Conservation (phyloP, 2,888 invertebrate species). For the Cheilosia grossa region DNA sequence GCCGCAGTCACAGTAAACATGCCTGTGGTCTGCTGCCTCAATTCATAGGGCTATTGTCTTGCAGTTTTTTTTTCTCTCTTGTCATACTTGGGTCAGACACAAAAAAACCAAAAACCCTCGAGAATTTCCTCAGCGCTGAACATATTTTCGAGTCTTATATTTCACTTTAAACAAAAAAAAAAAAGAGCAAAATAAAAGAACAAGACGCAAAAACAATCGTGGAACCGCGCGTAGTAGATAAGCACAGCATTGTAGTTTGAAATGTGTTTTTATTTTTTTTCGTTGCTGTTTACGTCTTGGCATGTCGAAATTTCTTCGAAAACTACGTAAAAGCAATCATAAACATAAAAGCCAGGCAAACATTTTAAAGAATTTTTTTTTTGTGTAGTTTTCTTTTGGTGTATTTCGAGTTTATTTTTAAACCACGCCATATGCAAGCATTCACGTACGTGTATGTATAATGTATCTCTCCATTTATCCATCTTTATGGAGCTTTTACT, state of each 20-base stretch:
- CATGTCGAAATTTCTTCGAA: conserved; percentile 39
- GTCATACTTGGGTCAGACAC: neutral
- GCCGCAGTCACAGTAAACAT: conserved; percentile 22
- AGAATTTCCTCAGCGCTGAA: neutral
- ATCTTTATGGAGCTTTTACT: conserved; percentile 34
- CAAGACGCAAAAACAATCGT: conserved; percentile 11
- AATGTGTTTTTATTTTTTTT: too few relatives aligned
- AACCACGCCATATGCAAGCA: conserved; percentile 29
- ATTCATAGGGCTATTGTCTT: conserved; percentile 45
- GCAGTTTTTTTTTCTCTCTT: neutral
- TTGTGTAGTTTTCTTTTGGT: too few relatives aligned
- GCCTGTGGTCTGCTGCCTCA: conserved; percentile 29
- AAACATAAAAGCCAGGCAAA: conserved; percentile 60
- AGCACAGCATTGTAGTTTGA: conserved; percentile 1
- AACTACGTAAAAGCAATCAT: conserved; percentile 46
- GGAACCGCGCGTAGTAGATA: conserved; percentile 29
- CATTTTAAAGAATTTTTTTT: conserved; percentile 32
- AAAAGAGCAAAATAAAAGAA: neutral
- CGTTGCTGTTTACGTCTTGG: conserved; percentile 39
- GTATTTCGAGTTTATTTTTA: conserved; percentile 34
- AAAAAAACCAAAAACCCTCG: conserved; percentile 3
- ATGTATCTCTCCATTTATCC: neutral
- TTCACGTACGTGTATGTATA: neutral
- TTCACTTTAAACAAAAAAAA: conserved; percentile 22
- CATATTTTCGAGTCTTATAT: conserved; percentile 34